Conservation (phyloP, 2,113 vertebrate genomes). For the Dicentrarchus labrax region DNA sequence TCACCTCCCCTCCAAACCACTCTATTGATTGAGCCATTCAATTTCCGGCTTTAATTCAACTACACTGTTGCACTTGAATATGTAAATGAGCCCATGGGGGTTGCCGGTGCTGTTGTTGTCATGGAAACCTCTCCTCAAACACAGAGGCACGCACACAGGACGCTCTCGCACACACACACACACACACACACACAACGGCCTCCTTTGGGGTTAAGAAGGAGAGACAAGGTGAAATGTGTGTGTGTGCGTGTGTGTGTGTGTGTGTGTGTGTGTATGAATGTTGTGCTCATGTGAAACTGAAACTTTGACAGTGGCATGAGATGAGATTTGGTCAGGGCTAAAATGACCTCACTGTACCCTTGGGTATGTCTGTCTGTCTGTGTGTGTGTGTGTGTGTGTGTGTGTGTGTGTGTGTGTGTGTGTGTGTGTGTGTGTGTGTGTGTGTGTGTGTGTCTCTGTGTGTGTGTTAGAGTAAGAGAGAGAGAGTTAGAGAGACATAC, state of each 20-base stretch:
- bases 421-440: neutral
- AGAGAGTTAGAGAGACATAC: conserved; percentile 7
- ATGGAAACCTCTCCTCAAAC: conserved; percentile 76
- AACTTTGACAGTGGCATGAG: conserved; percentile 56
- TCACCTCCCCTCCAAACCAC: conserved; percentile 39
- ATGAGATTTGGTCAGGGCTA: conserved; percentile 31
- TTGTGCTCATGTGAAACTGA: conserved; percentile 51
- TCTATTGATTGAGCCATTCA: conserved; percentile 77
- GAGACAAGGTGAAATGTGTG: conserved; percentile 69
- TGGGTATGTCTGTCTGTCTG: conserved; percentile 15
- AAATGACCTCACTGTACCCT: conserved; percentile 69
- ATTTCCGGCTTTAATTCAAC: conserved; percentile 79
- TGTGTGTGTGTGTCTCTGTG: neutral
- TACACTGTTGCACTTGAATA: conserved; percentile 76
- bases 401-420: neutral
- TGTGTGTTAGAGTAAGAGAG: neutral
- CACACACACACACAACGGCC: conserved; percentile 3
- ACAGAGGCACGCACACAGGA: conserved; percentile 40
- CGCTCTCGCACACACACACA: neutral
- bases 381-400: neutral
- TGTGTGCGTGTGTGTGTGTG: neutral
- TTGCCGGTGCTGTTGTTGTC: conserved; percentile 70
- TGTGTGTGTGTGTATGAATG: neutral
- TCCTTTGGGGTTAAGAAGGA: conserved; percentile 64
- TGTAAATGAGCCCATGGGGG: conserved; percentile 72